Percentiles rank a stretch among this genome's conserved stretches.
Evolutionary conservation across 2,113 vertebrate genomes (phyloP).

Genomic region (Romanogobio albipinnatus): DNA sequence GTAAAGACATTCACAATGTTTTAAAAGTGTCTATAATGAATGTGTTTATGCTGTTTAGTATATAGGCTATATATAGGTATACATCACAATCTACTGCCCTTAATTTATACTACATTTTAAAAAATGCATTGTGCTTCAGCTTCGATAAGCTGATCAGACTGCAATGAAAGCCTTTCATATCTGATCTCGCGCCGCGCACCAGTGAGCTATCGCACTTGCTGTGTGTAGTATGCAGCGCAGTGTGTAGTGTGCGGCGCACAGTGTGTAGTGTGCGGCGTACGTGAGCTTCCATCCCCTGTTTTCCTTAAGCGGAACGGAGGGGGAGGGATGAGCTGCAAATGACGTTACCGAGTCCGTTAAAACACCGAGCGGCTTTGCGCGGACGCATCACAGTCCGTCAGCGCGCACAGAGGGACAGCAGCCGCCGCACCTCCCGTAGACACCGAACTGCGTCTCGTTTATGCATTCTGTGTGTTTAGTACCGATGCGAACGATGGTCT

Average conservation of each 20-base stretch:
- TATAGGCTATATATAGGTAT: too few species aligned
- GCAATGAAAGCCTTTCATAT: background rate
- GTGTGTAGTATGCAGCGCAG: background rate
- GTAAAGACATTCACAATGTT: too few species aligned
- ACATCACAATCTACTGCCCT: too few species aligned
- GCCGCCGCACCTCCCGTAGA: slow-evolving; percentile 2
- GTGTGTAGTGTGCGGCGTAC: slow-evolving; percentile 4
- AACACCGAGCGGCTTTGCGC: slow-evolving; percentile 53
- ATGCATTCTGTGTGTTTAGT: slow-evolving; percentile 31
- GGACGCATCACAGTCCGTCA: slow-evolving; percentile 28
- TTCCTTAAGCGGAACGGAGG: slow-evolving; percentile 44
- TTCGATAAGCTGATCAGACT: background rate
- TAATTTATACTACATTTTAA: too few species aligned
- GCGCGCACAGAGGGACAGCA: slow-evolving; percentile 18
- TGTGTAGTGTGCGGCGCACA: background rate
- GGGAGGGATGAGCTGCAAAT: slow-evolving; percentile 54
- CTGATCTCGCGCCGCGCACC: background rate
- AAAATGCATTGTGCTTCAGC: background rate
- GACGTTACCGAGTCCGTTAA: slow-evolving; percentile 64
- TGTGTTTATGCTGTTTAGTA: too few species aligned
- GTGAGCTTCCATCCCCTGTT: slow-evolving; percentile 40
- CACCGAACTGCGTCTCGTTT: slow-evolving; percentile 10
- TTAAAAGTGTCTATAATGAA: too few species aligned
- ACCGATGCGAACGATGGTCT: slow-evolving; percentile 53
- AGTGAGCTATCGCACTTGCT: background rate